phyloP scores from a whole-genome alignment of 1,140 invertebrate genomes.

The Atopsyche davidsoni region DNA sequence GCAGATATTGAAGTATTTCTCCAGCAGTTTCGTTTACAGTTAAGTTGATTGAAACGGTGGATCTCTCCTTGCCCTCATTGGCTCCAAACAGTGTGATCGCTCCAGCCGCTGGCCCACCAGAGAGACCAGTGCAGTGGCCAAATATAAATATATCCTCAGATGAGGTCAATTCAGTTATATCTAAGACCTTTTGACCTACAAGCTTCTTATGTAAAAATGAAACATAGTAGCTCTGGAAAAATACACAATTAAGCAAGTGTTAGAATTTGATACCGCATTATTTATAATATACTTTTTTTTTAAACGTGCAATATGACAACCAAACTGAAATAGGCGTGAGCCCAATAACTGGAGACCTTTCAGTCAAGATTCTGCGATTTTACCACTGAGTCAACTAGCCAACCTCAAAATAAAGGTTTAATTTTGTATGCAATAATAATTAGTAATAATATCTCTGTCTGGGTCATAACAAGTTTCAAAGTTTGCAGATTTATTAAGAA shows the following conservation, averaged over 20 bases:
- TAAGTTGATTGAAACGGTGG: constrained; percentile 5
- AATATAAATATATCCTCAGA: constrained; percentile 39
- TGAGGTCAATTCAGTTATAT: constrained; percentile 31
- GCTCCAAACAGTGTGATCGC: constrained; percentile 43
- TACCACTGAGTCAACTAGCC: too few species aligned
- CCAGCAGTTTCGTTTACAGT: constrained; percentile 4
- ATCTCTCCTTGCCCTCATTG: constrained; percentile 32
- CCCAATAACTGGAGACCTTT: too few species aligned
- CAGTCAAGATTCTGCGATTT: too few species aligned
- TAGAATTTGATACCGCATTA: too few species aligned
- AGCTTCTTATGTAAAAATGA: constrained; percentile 47
- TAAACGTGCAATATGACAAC: too few species aligned
- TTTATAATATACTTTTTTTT: too few species aligned
- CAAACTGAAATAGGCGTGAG: too few species aligned
- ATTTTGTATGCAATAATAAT: too few species aligned
- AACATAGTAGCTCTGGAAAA: constrained; percentile 46
- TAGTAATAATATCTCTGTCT: too few species aligned
- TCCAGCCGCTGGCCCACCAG: constrained; percentile 35
- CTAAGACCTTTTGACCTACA: constrained; percentile 42
- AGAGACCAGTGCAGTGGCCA: constrained; percentile 40
- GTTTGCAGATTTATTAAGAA: too few species aligned
- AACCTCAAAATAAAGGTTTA: too few species aligned
- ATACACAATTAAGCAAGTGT: constrained; percentile 19
- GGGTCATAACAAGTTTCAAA: too few species aligned
- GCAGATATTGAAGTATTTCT: constrained; percentile 23